Percentiles rank a stretch among this genome's conserved stretches.
These are phyloP conservation scores for Endotricha flammealis DNA, from an alignment of 2,888 invertebrate genomes.

Conservation along the genomic window DNA sequence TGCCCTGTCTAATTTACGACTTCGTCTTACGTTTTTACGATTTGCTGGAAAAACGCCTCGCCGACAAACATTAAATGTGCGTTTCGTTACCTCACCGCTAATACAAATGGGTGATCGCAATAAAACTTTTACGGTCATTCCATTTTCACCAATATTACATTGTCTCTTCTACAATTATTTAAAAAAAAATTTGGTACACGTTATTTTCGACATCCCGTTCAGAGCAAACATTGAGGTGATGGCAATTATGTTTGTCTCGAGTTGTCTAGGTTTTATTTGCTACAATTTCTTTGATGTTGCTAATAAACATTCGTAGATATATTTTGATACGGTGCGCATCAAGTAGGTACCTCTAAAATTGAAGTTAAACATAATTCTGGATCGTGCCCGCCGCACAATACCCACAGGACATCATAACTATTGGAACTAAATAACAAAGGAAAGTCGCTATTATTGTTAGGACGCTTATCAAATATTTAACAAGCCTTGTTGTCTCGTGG, in stretches of 20 bases:
- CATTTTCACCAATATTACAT: slow-evolving; percentile 16
- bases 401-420: background rate
- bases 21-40: slow-evolving; percentile 21
- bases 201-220: too few relatives aligned
- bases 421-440: background rate
- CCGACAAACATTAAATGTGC: slow-evolving; percentile 23
- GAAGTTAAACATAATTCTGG: background rate
- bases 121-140: slow-evolving; percentile 28
- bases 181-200: too few relatives aligned
- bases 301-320: too few relatives aligned
- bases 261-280: too few relatives aligned
- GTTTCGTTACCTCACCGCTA: slow-evolving; percentile 18
- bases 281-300: too few relatives aligned
- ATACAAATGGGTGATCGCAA: slow-evolving; percentile 17
- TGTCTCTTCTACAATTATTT: background rate
- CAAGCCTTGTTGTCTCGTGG: background rate
- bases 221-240: too few relatives aligned
- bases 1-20: slow-evolving; percentile 21
- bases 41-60: slow-evolving; percentile 18
- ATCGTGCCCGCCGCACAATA: background rate
- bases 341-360: too few relatives aligned
- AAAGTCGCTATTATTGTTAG: background rate
- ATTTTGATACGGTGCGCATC: too few relatives aligned
- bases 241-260: too few relatives aligned
- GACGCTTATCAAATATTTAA: background rate